These are phyloP conservation scores for Apeira syringaria DNA, from an alignment of 2,888 invertebrate species.

Conservation along the genomic window DNA sequence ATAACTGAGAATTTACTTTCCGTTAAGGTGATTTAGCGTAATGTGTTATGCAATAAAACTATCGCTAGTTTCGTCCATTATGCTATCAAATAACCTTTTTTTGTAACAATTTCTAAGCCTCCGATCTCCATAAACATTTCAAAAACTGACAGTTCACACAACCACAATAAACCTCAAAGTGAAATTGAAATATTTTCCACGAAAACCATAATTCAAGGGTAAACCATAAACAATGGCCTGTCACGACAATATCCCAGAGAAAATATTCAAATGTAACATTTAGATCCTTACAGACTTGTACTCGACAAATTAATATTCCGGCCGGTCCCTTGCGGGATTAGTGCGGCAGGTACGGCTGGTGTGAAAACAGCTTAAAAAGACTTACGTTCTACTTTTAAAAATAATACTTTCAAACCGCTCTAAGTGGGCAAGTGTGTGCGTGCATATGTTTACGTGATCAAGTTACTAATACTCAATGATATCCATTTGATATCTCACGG, in stretches of 20 bases:
- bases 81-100: no score
- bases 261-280: constrained; percentile 13
- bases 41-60: no score
- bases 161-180: no score
- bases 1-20: no score
- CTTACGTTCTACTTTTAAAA: constrained; percentile 27
- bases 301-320: constrained; percentile 31
- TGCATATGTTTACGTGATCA: constrained; percentile 25
- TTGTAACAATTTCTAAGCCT: no score
- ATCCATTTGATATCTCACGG: constrained; percentile 7
- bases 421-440: constrained; percentile 23
- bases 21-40: no score
- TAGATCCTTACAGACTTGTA: constrained; percentile 8
- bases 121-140: no score
- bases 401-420: constrained; percentile 26
- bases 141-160: no score
- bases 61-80: no score
- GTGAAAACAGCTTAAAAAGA: constrained; percentile 34
- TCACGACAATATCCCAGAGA: constrained; percentile 11
- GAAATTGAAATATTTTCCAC: no score
- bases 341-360: constrained; percentile 29
- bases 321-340: constrained; percentile 27
- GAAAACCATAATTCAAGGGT: no score
- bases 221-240: constrained; percentile 10
- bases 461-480: constrained; percentile 14